Evolutionary conservation across 2,888 invertebrate species (phyloP).

Genomic region (Lithophane semibrunnea): DNA sequence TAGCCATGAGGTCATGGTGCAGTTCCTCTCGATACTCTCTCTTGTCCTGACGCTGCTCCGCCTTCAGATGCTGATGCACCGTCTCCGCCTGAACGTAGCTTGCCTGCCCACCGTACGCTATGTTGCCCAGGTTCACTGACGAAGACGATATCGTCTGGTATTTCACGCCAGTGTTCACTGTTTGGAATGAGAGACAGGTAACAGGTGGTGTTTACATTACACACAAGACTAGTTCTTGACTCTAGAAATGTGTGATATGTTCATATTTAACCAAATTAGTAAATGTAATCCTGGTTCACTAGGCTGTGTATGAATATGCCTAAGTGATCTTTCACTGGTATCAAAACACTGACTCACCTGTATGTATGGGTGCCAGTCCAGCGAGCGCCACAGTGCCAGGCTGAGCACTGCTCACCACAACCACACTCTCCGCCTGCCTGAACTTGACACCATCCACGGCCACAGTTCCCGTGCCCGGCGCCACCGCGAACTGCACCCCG

Average conservation of each 20-base stretch:
- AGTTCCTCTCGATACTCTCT: conserved; percentile 88
- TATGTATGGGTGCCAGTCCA: conserved; percentile 85
- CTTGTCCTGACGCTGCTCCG: conserved; percentile 82
- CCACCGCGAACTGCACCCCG: conserved; percentile 83
- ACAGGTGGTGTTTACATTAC: conserved; percentile 31
- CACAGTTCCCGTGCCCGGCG: conserved; percentile 74
- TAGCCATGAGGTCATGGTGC: conserved; percentile 90
- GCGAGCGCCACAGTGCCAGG: conserved; percentile 87
- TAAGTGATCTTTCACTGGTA: conserved; percentile 1
- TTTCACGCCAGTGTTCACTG: conserved; percentile 87
- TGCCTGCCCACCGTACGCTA: conserved; percentile 85
- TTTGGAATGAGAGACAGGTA: conserved; percentile 19
- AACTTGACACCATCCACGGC: conserved; percentile 91
- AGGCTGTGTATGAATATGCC: background rate
- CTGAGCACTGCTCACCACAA: conserved; percentile 87
- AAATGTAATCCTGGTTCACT: background rate
- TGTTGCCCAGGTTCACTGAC: conserved; percentile 85
- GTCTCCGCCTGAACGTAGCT: conserved; percentile 81
- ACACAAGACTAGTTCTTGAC: background rate
- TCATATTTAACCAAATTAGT: background rate
- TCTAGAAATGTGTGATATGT: background rate
- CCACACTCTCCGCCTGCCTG: conserved; percentile 89
- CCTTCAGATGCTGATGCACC: conserved; percentile 80
- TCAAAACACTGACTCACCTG: conserved; percentile 73
- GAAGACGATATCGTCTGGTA: conserved; percentile 89